A percentile compares a stretch with the other conserved stretches of the same genome.
phyloP scores from a whole-genome alignment of 2,797 vertebrate genomes.

The Ctenopoma kingsleyae region DNA sequence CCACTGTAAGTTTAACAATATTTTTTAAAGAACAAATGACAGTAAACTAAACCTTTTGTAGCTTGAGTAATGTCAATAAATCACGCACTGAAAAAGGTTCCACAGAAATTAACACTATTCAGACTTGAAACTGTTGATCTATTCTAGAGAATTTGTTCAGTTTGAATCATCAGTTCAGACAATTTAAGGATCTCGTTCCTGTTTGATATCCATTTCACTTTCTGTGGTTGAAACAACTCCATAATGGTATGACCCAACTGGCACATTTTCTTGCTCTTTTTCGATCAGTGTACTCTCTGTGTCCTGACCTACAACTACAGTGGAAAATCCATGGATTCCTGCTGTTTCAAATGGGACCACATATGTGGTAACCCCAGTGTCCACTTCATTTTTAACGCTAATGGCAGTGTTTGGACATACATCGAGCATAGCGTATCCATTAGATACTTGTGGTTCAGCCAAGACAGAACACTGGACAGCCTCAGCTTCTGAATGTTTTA shows the following conservation, averaged over 20 bases:
- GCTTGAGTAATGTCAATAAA: not conserved
- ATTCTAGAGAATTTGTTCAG: not conserved
- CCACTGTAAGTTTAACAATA: too few species aligned
- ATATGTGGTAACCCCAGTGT: not conserved
- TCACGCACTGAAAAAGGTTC: not conserved
- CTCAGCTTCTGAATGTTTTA: not conserved
- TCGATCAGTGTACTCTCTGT: not conserved
- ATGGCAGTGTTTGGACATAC: not conserved
- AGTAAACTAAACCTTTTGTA: too few species aligned
- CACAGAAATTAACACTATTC: not conserved
- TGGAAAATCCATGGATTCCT: not conserved
- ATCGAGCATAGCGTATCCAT: not conserved
- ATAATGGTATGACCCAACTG: not conserved
- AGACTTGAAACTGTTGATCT: not conserved
- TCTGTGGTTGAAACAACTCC: not conserved
- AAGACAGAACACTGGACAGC: not conserved
- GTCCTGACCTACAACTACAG: not conserved
- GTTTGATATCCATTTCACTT: not conserved
- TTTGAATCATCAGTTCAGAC: not conserved
- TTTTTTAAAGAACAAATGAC: too few species aligned
- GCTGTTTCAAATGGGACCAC: not conserved
- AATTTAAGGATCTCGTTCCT: not conserved
- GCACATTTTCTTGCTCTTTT: conserved; percentile 22
- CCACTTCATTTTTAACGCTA: not conserved
- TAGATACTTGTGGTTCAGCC: not conserved